phyloP scores from a whole-genome alignment of 2,113 vertebrate species.

The Mus spicilegus region DNA sequence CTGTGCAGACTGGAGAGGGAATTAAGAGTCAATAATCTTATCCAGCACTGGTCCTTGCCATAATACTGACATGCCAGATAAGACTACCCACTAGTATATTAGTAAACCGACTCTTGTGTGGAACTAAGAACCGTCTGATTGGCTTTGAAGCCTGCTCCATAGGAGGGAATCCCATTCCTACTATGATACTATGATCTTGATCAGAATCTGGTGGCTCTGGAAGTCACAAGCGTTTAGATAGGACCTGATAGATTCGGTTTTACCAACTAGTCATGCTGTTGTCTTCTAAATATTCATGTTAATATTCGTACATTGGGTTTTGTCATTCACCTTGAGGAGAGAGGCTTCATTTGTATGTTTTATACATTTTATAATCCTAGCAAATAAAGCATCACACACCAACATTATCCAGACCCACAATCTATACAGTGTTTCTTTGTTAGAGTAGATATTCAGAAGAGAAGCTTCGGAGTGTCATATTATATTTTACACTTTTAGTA shows the following conservation, averaged over 20 bases:
- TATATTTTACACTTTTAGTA: not conserved
- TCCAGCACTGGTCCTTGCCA: not conserved
- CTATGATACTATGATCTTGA: not conserved
- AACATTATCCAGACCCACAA: not conserved
- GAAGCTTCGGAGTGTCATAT: not conserved
- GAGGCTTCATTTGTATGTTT: not conserved
- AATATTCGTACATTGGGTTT: not conserved
- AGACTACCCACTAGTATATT: not conserved
- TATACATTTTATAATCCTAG: not conserved
- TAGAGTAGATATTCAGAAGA: not conserved
- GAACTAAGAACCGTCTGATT: not conserved
- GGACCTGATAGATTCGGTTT: not conserved
- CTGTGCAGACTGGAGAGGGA: not conserved
- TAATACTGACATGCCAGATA: not conserved
- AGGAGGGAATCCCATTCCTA: not conserved
- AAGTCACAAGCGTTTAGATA: too few species aligned
- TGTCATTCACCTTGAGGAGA: not conserved
- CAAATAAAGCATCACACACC: not conserved
- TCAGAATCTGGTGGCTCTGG: not conserved
- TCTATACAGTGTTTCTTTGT: not conserved
- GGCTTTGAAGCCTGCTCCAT: not conserved
- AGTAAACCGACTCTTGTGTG: not conserved
- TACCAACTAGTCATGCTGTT: not conserved
- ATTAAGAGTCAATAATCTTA: not conserved
- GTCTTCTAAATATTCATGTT: not conserved